phyloP scores from a whole-genome alignment of 1,140 invertebrate genomes.

The Atopsyche davidsoni region DNA sequence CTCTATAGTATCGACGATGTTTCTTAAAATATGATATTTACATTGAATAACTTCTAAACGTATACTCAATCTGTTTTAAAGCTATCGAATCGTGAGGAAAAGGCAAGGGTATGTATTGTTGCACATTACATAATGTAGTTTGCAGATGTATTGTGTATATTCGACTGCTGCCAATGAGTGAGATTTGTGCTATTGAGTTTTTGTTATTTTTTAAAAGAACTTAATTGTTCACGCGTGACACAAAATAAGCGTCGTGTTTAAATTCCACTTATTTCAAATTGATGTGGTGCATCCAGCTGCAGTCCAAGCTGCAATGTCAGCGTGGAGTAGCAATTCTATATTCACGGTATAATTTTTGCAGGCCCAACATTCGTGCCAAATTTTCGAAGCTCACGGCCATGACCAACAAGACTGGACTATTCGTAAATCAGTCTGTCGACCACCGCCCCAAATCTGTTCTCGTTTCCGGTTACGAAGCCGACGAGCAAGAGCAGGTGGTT shows the following conservation, averaged over 20 bases:
- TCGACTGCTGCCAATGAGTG: no score
- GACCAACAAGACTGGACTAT: constrained; percentile 29
- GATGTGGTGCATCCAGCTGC: no score
- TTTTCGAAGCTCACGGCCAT: constrained; percentile 11
- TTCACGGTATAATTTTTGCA: constrained; percentile 12
- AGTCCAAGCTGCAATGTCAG: no score
- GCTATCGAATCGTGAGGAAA: constrained; percentile 45
- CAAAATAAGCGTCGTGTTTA: no score
- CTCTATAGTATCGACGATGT: not conserved
- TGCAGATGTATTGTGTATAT: not conserved
- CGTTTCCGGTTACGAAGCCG: constrained; percentile 69
- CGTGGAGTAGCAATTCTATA: no score
- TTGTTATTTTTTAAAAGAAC: no score
- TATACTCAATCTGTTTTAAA: constrained; percentile 25
- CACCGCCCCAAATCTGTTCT: constrained; percentile 73
- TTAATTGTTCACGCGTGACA: no score
- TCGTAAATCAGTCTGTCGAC: constrained; percentile 64
- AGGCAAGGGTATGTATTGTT: constrained; percentile 37
- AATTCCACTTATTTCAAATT: no score
- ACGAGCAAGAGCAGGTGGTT: constrained; percentile 63
- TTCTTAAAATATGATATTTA: not conserved
- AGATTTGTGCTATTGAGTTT: no score
- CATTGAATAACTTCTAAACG: not conserved
- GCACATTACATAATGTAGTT: constrained; percentile 3
- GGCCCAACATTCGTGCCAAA: constrained; percentile 10